A percentile compares a stretch with the other conserved stretches of the same genome.
phyloP scores from a whole-genome alignment of 2,113 vertebrate genomes.

The Aphyosemion australe region DNA sequence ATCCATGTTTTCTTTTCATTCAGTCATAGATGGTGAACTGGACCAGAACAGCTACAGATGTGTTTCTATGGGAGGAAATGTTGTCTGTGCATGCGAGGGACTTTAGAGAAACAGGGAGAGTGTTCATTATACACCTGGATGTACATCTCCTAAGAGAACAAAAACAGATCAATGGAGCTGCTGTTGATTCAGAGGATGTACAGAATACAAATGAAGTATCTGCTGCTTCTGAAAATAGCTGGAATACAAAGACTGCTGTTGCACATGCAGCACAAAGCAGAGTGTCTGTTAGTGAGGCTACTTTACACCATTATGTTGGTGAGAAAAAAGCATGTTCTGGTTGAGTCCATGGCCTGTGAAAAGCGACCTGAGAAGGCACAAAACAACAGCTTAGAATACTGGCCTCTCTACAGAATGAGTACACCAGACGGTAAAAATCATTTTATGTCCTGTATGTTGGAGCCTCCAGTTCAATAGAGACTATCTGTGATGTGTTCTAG shows the following conservation, averaged over 20 bases:
- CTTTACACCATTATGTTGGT: background rate
- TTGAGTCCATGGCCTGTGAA: conserved; percentile 16
- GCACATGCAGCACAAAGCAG: background rate
- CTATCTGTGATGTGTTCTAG: too few relatives aligned
- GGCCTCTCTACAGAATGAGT: background rate
- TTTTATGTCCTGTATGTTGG: too few relatives aligned
- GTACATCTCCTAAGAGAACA: background rate
- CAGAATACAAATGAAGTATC: too few relatives aligned
- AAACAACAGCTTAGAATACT: conserved; percentile 10
- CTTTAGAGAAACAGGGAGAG: background rate
- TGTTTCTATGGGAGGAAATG: background rate
- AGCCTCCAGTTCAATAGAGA: too few relatives aligned
- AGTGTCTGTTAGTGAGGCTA: background rate
- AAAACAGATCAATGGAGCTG: background rate
- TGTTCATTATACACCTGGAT: background rate
- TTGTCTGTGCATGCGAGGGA: background rate
- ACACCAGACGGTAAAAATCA: too few relatives aligned
- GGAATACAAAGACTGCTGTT: background rate
- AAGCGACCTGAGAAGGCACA: conserved; percentile 7
- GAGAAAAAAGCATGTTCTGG: background rate
- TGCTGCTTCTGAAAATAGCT: background rate
- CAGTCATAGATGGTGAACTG: too few relatives aligned
- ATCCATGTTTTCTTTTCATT: too few relatives aligned
- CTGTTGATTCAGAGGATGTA: background rate
- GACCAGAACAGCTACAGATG: too few relatives aligned